Base-by-base conservation (phyloP, 2,113 vertebrate species). In the Procavia capensis region DNA sequence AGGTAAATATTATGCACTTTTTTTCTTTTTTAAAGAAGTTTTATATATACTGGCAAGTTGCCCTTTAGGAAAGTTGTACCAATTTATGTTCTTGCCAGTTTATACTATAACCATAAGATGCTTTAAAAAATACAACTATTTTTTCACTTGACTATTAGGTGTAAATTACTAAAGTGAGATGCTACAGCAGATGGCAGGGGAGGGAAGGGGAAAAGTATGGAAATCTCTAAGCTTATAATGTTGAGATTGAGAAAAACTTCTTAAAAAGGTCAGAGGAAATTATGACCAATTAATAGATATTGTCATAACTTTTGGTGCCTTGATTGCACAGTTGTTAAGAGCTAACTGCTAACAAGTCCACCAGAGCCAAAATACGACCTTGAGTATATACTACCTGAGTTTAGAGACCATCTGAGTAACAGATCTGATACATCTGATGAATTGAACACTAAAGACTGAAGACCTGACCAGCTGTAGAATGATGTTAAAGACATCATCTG, bases 21-120 rank as follows among this genome's bases (percentile, higher is more conserved):
- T n/a, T 70, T 63, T 70, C 78, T 31, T 68, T 91, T 90, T 82
- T 86, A 29, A 72, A 83, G 61, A 29, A 22, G 63, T 88, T 90
- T 66, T 57, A 43, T 88, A 81, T 8, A 82, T 13, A 45, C 22
- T 45, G 36, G 59, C 41, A 79, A 63, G 61, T 84, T 91, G 14
- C 70, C 43, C 70, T 70, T 24, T 45, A 43, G 50, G 50, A 54
- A 54, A 17, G 68, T 76, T 78, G 22, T 79, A 88, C 50, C n/a
- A 61, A 70, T 70, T 54, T 83, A 34, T 64, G 90, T 80, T 66
- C 24, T 34, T 27, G 64, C 70, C 8, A 27, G 76, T 43, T 82
- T 93, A 34, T 43, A 68, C 83, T 94, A 84, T 87, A 94, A 83
- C 22, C 24, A 87, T 68, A 70, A 78, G 79, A 82, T 50, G 2